Percentiles rank a stretch among this genome's conserved stretches.
These are phyloP conservation scores for Carassius carassius DNA, from an alignment of 2,113 vertebrate genomes.

Conservation along the genomic window DNA sequence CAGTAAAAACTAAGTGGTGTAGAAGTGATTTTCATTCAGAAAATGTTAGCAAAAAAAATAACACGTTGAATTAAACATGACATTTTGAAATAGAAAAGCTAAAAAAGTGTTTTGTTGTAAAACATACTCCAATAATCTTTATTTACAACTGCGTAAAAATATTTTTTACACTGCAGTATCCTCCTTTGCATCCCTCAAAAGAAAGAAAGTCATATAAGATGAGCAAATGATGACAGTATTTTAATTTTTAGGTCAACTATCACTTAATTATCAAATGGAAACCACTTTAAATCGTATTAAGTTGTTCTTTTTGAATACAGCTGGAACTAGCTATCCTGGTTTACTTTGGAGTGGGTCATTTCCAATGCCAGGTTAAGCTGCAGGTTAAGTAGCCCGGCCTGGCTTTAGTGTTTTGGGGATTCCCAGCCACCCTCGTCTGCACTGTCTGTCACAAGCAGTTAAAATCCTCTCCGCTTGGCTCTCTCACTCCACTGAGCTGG, in stretches of 20 bases:
- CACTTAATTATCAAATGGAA: background rate
- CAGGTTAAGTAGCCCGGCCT: constrained; percentile 21
- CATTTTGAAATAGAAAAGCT: background rate
- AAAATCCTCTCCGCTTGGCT: constrained; percentile 45
- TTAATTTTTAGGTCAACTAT: background rate
- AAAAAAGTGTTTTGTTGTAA: background rate
- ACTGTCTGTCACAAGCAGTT: constrained; percentile 37
- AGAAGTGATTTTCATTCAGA: background rate
- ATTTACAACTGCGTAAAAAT: too few relatives aligned
- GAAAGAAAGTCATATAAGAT: background rate
- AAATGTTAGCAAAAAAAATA: background rate
- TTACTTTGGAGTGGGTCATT: background rate
- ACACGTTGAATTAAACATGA: background rate
- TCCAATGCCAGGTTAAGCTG: background rate
- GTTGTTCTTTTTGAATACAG: background rate
- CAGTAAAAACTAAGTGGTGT: background rate
- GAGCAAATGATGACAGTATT: background rate
- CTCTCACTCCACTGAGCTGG: constrained; percentile 50
- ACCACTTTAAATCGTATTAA: background rate
- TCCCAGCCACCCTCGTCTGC: constrained; percentile 44
- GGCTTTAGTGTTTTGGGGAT: constrained; percentile 40
- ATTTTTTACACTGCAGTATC: background rate
- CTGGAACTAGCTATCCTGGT: background rate
- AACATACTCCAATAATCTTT: too few relatives aligned
- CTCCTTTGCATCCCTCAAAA: background rate